These are phyloP conservation scores for Heliconius erato DNA, from an alignment of 2,888 invertebrate genomes.

Conservation along the genomic window DNA sequence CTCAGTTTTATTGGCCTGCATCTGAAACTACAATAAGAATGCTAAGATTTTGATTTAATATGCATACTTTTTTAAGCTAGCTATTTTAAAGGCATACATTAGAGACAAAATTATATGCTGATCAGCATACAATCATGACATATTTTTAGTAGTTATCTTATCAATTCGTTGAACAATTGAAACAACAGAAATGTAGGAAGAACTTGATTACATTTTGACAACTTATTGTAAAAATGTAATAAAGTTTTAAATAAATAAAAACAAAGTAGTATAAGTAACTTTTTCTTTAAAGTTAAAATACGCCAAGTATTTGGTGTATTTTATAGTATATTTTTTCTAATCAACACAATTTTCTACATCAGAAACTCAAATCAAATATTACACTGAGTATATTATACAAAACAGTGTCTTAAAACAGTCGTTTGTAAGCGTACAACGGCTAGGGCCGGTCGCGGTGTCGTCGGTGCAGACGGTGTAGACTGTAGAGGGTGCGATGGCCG, in stretches of 20 bases:
- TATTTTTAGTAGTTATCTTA: no score
- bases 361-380: neutral
- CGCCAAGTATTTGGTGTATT: neutral
- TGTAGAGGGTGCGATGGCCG: conserved; percentile 52
- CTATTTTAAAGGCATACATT: neutral
- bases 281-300: neutral
- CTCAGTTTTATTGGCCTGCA: conserved; percentile 66
- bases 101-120: no score
- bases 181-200: no score
- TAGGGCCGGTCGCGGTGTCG: conserved; percentile 28
- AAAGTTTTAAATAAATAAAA: no score
- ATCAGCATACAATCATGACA: no score
- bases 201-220: no score
- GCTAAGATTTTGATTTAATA: neutral
- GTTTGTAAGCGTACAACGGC: neutral
- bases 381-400: neutral
- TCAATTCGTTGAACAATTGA: no score
- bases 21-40: conserved; percentile 29
- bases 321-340: neutral
- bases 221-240: no score
- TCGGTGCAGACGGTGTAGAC: conserved; percentile 36
- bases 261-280: neutral
- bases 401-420: neutral
- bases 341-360: neutral
- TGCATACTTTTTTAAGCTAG: neutral